Base-by-base conservation (phyloP, 1,140 invertebrate genomes). In the Sminthurinus signatus region DNA sequence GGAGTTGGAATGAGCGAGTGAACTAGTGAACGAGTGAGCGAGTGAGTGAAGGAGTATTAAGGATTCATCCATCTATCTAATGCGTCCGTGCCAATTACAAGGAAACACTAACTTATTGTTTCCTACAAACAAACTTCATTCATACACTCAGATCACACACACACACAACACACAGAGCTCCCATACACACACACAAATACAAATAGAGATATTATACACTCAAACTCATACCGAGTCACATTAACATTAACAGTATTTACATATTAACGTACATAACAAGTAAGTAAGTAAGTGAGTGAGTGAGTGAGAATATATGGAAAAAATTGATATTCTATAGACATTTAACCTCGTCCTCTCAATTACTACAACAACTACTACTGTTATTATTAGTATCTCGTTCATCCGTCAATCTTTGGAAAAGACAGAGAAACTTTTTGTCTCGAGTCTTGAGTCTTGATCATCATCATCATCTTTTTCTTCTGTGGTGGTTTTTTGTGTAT, bases 61-160 rank as follows among this genome's bases (percentile, higher is more conserved):
- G 5, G 17, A 8, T 8, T 8, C 23, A 27, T 8, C 51, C 10
- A 5, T 17, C 46, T 28, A 12, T 27, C 27, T 12, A 27, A 54
- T 54, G 12, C 12, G 23, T 54, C 32, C 10, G 36, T 42, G 54
- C 54, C 54, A 56, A 56, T 56, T 56, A 56, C 54, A 56, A 32
- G 32, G 17, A 39, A 15, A 56, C 54, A 56, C 54, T 56, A 25
- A 10, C 54, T 36, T 31, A 39, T 56, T 56, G 54, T 56, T 56
- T 39, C 29, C 23, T 23, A 31, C 21, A 28, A 54, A 27, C 51
- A 54, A 27, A 5, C 23, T 31, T 12, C 25, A 56, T 28, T 56
- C 19, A 31, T 54, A 5, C 8, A 19, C 4, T 14, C 19, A 19
- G 8, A 10, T 19, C n/a, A 19, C 5, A 42, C 23, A 56, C 54